Base-by-base conservation (phyloP, 92 coral and sea anemone genomes). In the Bergia puertoricense region DNA sequence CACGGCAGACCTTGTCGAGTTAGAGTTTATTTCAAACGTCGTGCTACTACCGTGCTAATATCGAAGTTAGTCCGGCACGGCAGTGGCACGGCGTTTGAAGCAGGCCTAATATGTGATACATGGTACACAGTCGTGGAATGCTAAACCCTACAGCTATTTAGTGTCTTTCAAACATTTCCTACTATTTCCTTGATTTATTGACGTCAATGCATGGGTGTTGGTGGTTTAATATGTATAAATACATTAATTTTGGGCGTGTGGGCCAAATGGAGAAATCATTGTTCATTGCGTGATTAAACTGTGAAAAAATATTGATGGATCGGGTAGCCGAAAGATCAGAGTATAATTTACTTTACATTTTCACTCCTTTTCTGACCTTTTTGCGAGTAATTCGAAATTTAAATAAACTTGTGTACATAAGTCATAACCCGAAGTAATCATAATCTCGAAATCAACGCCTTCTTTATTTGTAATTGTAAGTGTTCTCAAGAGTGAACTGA, bases 401-500 rank as follows among this genome's bases (percentile, higher is more conserved):
- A 30, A 30, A 30, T 30, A 40, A 42, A 76, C 46, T 76, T 76
- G n/a, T 22, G 46, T 41, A 62, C 69, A 62, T 48, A 48, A 4
- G 30, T 30, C 30, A 30, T 62, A 20, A 62, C 69, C 69, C 8
- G 1, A 4, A 62, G 30, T 62, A 62, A 62, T 74, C 44, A 74
- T 45, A 11, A 6, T 14, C 79, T 42, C 23, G 44, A 76, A 76
- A n/a, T 76, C 79, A 76, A 76, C 79, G 79, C 79, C 79, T 76
- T 45, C 23, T 45, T n/a, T 18, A 42, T 4, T 72, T 43, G 44
- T 42, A 15, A 41, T 76, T 76, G 51, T 41, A 76, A 51, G 79
- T 41, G 15, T 74, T 46, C 51, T 46, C 51, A 46, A 46, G 51
- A 46, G 8, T 46, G 51, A 54, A 42, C 6, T 75, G 8, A 75